These are phyloP conservation scores for Dinothrombium tinctorium DNA, from an alignment of 1,140 invertebrate species.

Conservation along the genomic window DNA sequence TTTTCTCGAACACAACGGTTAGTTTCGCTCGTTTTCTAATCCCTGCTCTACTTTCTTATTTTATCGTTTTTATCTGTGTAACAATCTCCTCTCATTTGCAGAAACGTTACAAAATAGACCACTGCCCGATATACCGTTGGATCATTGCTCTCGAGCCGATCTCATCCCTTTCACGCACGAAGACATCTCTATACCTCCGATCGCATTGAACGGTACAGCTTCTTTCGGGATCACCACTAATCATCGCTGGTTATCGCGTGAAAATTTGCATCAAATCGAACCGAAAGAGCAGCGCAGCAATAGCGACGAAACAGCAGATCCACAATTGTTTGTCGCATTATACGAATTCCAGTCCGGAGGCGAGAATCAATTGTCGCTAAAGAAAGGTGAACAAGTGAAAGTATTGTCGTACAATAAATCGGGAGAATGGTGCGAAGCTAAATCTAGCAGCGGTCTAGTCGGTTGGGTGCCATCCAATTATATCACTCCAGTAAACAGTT, in stretches of 20 bases:
- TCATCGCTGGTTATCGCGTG: conserved; percentile 11
- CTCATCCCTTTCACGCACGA: not conserved
- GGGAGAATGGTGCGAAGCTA: conserved; percentile 97
- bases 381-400: conserved; percentile 90
- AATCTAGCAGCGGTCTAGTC: conserved; percentile 60
- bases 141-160: not conserved
- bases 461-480: conserved; percentile 98
- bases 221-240: not conserved
- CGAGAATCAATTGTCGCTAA: conserved; percentile 87
- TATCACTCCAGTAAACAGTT: conserved; percentile 83
- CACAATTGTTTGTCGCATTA: conserved; percentile 66
- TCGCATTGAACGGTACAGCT: not conserved
- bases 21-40: no score
- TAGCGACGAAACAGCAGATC: conserved; percentile 47
- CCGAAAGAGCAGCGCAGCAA: conserved; percentile 4
- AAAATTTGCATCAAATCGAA: conserved; percentile 14
- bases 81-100: not conserved
- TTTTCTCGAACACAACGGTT: no score
- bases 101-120: conserved; percentile 6
- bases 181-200: not conserved
- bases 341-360: conserved; percentile 90
- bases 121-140: conserved; percentile 10
- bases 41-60: no score
- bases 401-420: conserved; percentile 96
- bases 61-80: no score